Percentiles rank a stretch among this genome's conserved stretches.
phyloP scores from a whole-genome alignment of 2,113 vertebrate genomes.

The Anser brachyrhynchus region DNA sequence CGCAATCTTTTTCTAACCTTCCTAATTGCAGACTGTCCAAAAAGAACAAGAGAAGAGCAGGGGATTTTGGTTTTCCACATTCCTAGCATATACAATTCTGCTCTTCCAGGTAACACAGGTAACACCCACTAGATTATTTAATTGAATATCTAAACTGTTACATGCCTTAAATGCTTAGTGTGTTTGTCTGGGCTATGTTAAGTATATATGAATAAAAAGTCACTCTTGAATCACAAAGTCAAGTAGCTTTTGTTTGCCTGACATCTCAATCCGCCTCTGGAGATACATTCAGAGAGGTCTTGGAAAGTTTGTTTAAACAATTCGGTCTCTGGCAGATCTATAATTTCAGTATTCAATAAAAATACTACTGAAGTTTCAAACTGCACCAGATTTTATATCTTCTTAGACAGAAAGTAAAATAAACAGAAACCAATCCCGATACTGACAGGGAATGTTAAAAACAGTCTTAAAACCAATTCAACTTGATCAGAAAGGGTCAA shows the following conservation, averaged over 20 bases:
- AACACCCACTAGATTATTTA: not conserved
- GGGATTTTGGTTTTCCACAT: not conserved
- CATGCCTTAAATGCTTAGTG: not conserved
- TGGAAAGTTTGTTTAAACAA: constrained; percentile 15
- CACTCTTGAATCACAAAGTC: not conserved
- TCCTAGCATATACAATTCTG: not conserved
- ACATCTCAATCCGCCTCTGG: not conserved
- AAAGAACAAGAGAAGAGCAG: not conserved
- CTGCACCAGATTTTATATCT: not conserved
- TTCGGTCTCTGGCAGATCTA: not conserved
- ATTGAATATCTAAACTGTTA: not conserved
- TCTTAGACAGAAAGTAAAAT: not conserved
- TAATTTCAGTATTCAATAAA: not conserved
- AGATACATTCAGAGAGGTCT: not conserved
- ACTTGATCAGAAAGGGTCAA: not conserved
- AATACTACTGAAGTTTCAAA: not conserved
- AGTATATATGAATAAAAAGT: not conserved
- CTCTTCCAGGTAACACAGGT: not conserved
- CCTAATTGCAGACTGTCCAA: not conserved
- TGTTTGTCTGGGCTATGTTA: not conserved
- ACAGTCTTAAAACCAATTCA: not conserved
- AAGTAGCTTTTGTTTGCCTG: not conserved
- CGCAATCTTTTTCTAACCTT: not conserved
- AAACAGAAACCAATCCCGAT: not conserved
- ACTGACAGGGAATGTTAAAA: not conserved